phyloP scores from a whole-genome alignment of 2,797 vertebrate genomes.

The Phoxinus dragarum region DNA sequence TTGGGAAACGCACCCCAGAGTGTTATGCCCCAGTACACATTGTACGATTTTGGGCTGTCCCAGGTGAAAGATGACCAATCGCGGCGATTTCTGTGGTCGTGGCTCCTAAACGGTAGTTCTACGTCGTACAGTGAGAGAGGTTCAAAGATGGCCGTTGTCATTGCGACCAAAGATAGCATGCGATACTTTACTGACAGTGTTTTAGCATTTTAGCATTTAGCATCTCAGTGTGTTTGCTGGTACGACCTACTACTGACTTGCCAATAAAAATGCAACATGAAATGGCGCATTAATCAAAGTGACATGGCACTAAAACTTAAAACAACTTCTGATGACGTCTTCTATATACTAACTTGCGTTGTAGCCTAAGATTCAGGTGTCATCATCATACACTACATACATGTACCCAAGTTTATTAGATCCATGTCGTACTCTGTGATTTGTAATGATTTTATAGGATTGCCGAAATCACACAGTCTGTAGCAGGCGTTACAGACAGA shows the following conservation, averaged over 20 bases:
- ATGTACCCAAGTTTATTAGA: neutral
- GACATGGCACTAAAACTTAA: neutral
- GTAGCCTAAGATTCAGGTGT: neutral
- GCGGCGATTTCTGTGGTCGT: neutral
- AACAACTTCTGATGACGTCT: neutral
- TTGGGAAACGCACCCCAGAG: neutral
- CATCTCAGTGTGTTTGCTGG: neutral
- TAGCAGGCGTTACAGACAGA: neutral
- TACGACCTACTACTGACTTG: neutral
- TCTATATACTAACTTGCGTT: no score
- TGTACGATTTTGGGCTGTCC: neutral
- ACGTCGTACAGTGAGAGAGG: no score
- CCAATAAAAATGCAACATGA: neutral
- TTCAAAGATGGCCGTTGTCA: neutral
- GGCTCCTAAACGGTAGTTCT: neutral
- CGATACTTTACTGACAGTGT: neutral
- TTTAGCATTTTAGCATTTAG: neutral
- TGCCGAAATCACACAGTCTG: no score
- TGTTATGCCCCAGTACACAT: no score
- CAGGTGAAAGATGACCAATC: neutral
- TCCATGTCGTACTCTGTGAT: neutral
- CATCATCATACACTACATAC: neutral
- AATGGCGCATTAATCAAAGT: neutral
- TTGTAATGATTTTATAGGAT: neutral
- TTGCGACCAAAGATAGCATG: neutral